Evolutionary conservation across 2,113 vertebrate species (phyloP), one percentile per base, ranked within the genome.

Genomic region (Rafetus swinhoei): DNA sequence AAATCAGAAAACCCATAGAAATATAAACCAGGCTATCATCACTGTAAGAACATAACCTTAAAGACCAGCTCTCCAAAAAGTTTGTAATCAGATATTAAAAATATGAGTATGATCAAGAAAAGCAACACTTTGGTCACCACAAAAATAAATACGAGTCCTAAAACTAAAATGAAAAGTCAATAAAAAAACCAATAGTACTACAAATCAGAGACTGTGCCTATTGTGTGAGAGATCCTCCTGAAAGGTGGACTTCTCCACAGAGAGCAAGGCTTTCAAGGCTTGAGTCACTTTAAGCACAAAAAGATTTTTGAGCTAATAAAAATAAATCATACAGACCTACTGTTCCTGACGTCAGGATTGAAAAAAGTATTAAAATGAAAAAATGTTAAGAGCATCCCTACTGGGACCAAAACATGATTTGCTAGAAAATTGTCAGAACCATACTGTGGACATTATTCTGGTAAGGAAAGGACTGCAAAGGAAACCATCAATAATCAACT

Each of bases 361-460:
- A 69, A 69, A 59, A 62, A 27, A 69, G 16, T 69, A 32, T 69
- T 69, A 69, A 69, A 1, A 3, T 60, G 22, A 22, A 27, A 80
- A 22, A 14, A 9, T 0, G 1, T 0, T 11, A 12, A 24, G 45
- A 88, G 53, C n/a, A 45, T 22, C 59, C 14, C 39, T 77, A 62
- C 55, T 35, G 45, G 9, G 65, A 56, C 45, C 29, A 53, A 2
- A 53, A 7, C 12, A 35, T 0, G 0, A 19, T 81, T 50, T 39
- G 1, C 62, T 90, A 84, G 82, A 56, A 80, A 3, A 76, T n/a
- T 74, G 0, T 7, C 24, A 10, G 57, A 85, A 82, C 76, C 24
- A 27, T 84, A 7, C 84, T 12, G 9, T 29, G 60, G 25, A 85
- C 22, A 2, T 27, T 0, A 52, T 29, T 69, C 27, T n/a, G 18